Base-by-base conservation (phyloP, 2,888 invertebrate genomes). In the Trichacis sp. region DNA sequence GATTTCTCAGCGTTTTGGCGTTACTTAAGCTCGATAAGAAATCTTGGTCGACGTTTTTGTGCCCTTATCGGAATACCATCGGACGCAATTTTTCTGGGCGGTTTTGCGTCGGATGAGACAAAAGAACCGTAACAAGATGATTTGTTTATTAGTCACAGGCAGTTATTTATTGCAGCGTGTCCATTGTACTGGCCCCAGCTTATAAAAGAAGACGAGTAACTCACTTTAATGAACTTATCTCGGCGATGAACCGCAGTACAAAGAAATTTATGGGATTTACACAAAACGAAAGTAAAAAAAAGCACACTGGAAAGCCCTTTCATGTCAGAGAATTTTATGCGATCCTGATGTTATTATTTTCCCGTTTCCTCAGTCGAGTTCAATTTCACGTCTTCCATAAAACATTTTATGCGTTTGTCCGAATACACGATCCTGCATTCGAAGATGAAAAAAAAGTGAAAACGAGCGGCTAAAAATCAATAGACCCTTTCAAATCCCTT, bases 181-280 rank as follows among this genome's bases (percentile, higher is more conserved):
- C 24, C 46, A 20, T 46, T 46, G 46, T 46, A 45, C n/a, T 24
- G 46, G 9, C 24, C 12, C 29, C n/a, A 11, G 14, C 46, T 1
- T 29, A 46, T 20, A 24, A 46, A 46, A 46, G 46, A 46, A 46
- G 24, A 46, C 14, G 5, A 46, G 46, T 24, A 14, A 46, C 46
- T 29, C 29, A 24, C 29, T 24, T 8, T 24, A 20, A 46, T 46
- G 24, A 46, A 46, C 24, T 46, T 46, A 46, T 46, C 46, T 24
- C 29, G 24, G 46, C 29, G 24, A 24, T 46, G 46, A 24, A 46
- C n/a, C 20, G n/a, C 5, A 5, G 46, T 14, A 14, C 29, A 20
- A 46, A 6, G 14, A 1, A 46, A 46, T 46, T 19, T 46, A 46
- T n/a, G 46, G n/a, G 11, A 46, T 46, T 29, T 24, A 24, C 24